Evolutionary conservation across 2,113 vertebrate genomes (phyloP).

Genomic region (Capreolus pygargus): DNA sequence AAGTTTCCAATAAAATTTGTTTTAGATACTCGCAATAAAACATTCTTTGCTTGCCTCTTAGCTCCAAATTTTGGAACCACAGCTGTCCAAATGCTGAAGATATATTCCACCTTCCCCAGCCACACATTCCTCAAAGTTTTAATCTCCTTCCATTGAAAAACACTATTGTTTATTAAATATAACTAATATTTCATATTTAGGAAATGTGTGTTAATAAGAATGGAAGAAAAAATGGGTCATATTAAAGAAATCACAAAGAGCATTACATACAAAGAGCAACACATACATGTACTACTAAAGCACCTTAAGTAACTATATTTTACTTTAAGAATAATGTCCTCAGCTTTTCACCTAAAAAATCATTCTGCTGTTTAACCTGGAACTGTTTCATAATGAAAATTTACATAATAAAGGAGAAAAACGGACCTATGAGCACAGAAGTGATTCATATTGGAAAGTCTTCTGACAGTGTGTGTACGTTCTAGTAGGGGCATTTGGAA

Average conservation of each 20-base stretch:
- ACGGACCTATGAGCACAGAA: not conserved
- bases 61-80: conserved; percentile 61
- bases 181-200: not conserved
- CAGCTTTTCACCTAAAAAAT: not conserved
- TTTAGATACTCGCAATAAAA: conserved; percentile 81
- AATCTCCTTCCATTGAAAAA: not conserved
- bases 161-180: not conserved
- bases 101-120: not conserved
- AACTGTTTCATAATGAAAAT: not conserved
- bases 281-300: not conserved
- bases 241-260: not conserved
- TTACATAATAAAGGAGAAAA: not conserved
- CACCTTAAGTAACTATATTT: not conserved
- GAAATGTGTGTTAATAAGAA: not conserved
- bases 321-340: not conserved
- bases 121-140: not conserved
- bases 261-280: not conserved
- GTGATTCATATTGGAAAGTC: not conserved
- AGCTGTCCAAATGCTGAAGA: conserved; percentile 63
- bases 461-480: not conserved
- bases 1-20: conserved; percentile 86
- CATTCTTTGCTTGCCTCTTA: conserved; percentile 66
- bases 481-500: not conserved
- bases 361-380: not conserved
- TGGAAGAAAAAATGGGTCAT: not conserved